A percentile compares a stretch with the other conserved stretches of the same genome.
These are phyloP conservation scores for Zosterops borbonicus DNA, from an alignment of 2,113 vertebrate species.

Conservation along the genomic window DNA sequence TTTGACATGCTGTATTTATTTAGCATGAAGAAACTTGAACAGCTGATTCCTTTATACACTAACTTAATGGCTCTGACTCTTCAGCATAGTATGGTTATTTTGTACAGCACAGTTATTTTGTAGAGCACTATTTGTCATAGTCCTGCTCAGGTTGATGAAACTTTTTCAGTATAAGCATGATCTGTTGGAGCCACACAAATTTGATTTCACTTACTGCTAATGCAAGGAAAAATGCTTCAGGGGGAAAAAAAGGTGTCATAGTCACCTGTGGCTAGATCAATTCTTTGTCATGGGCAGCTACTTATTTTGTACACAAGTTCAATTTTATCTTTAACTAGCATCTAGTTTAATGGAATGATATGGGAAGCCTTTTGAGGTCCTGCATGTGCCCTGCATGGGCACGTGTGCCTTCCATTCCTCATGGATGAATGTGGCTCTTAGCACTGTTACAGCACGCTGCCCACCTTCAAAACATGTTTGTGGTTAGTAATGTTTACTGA, in stretches of 20 bases:
- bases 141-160: background rate
- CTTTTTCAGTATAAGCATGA: background rate
- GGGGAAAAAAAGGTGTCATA: background rate
- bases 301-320: background rate
- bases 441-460: background rate
- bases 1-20: background rate
- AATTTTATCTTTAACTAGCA: background rate
- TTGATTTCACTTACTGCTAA: background rate
- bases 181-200: background rate
- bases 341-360: background rate
- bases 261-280: background rate
- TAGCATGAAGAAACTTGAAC: background rate
- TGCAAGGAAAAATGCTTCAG: background rate
- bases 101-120: background rate
- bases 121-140: background rate
- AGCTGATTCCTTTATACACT: background rate
- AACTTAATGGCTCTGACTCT: background rate
- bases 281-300: background rate
- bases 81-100: background rate
- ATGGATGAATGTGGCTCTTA: background rate
- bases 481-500: background rate
- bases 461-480: background rate
- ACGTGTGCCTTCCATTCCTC: background rate
- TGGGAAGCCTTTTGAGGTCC: background rate
- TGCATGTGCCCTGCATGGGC: background rate